Conservation (phyloP, 2,113 vertebrate species). For the Podarcis muralis region DNA sequence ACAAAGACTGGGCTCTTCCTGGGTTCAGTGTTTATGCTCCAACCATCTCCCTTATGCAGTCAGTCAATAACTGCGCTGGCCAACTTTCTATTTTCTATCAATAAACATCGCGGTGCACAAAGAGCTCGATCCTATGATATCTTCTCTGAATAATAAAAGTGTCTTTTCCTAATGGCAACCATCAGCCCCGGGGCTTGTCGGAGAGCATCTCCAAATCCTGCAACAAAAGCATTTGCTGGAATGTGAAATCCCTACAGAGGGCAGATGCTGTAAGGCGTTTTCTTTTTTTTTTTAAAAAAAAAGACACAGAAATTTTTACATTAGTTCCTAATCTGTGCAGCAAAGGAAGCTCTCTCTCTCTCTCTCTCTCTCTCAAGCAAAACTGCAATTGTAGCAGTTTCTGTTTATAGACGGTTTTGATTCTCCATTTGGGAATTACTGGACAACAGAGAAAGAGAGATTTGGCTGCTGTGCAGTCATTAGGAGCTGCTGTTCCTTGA, state of each 20-base stretch:
- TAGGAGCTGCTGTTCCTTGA: constrained; percentile 22
- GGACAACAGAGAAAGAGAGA: constrained; percentile 37
- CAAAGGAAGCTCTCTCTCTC: neutral
- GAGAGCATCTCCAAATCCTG: constrained; percentile 14
- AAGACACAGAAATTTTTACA: constrained; percentile 7
- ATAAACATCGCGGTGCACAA: neutral
- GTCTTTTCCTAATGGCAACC: constrained; percentile 5
- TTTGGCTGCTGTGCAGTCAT: constrained; percentile 40
- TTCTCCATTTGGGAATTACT: constrained; percentile 58
- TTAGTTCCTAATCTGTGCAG: neutral
- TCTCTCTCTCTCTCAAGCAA: neutral
- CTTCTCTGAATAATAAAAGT: constrained; percentile 15
- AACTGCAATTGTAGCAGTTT: constrained; percentile 13
- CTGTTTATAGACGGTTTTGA: constrained; percentile 40
- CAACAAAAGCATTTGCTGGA: constrained; percentile 3
- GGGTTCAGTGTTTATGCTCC: rapidly evolving
- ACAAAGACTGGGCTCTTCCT: neutral
- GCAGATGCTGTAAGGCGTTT: neutral
- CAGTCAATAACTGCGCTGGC: neutral
- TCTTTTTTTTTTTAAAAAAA: neutral
- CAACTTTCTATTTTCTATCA: neutral
- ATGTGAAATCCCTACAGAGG: constrained; percentile 6
- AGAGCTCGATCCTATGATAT: constrained; percentile 28
- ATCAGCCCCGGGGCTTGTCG: neutral
- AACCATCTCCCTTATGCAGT: neutral